Evolutionary conservation across 2,797 vertebrate species (phyloP), one percentile per base, ranked within the genome.

Genomic region (Scarus forsteni): DNA sequence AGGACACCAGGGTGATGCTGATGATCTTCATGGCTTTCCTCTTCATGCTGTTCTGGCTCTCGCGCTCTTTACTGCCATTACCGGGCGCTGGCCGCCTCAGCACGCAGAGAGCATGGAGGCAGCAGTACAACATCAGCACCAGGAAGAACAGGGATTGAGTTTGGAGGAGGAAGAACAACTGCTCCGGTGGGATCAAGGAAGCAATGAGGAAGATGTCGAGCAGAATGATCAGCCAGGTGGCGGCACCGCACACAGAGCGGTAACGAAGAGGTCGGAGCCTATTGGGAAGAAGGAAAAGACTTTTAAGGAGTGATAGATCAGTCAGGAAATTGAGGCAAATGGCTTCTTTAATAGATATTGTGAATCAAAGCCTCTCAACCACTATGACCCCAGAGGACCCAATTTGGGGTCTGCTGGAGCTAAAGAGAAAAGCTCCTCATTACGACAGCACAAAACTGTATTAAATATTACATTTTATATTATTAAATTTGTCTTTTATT

Each of bases 1-100:
- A 63, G 71, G 66, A 71, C 15, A 39, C 49, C 49, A 51, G 43
- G 1, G 53, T 60, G 54, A 64, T 64, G 18, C 38, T 0, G 39
- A 75, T 71, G 54, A 75, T 13, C 72, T 67, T 71, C 3, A 71
- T 71, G 44, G 72, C 67, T 44, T 75, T 80, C 16, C 44, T 75
- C 50, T 71, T 67, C 54, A 56, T 40, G 53, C 34, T 5, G 13
- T 16, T 57, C 13, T 3, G 6, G 14, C n/a, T 36, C 51, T 39
- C 13, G 3, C 35, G 16, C 38, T 19, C 60, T 10, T 1, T 10
- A 19, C 10, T 27, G 11, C 59, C 15, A 0, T 63, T 49, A 2
- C 77, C 49, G 0, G 77, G 72, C 11, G 27, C 49, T 3, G 52
- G 71, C 61, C 16, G 52, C 49, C 13, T 67, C 62, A 80, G 77